A percentile compares a stretch with the other conserved stretches of the same genome.
phyloP scores from a whole-genome alignment of 92 coral and sea anemone species.

The Blastomussa wellsi region DNA sequence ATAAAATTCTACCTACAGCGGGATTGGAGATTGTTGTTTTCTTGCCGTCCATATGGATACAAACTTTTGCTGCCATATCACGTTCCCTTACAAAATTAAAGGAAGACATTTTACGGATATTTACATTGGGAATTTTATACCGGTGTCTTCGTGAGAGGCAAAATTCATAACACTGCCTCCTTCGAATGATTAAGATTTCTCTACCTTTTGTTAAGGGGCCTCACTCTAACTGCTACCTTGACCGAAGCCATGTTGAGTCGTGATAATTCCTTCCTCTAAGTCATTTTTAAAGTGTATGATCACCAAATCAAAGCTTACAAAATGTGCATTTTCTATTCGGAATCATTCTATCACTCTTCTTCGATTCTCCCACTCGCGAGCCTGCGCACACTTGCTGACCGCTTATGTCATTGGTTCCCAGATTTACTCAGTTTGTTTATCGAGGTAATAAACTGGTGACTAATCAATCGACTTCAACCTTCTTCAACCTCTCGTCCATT shows the following conservation, averaged over 20 bases:
- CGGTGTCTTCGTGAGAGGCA: not conserved
- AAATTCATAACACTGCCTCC: slow-evolving; percentile 4
- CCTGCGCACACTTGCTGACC: slow-evolving; percentile 46
- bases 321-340: not conserved
- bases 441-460: not conserved
- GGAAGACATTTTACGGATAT: slow-evolving; percentile 14
- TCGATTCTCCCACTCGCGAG: slow-evolving; percentile 12
- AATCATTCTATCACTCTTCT: slow-evolving; percentile 2
- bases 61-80: slow-evolving; percentile 90
- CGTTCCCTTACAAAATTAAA: slow-evolving; percentile 80
- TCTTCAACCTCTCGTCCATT: no score
- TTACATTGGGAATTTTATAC: not conserved
- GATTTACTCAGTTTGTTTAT: not conserved
- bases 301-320: slow-evolving; percentile 37
- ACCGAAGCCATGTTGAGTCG: slow-evolving; percentile 90
- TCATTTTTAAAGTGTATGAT: slow-evolving; percentile 44
- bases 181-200: slow-evolving; percentile 17
- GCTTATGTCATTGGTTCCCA: slow-evolving; percentile 29
- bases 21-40: slow-evolving; percentile 80
- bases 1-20: slow-evolving; percentile 63
- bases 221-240: slow-evolving; percentile 97
- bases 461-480: no score
- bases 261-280: slow-evolving; percentile 43
- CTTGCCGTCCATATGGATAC: slow-evolving; percentile 93
- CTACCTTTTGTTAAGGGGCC: slow-evolving; percentile 96